Conservation (phyloP, 2,888 invertebrate genomes). For the Elysia crispata region DNA sequence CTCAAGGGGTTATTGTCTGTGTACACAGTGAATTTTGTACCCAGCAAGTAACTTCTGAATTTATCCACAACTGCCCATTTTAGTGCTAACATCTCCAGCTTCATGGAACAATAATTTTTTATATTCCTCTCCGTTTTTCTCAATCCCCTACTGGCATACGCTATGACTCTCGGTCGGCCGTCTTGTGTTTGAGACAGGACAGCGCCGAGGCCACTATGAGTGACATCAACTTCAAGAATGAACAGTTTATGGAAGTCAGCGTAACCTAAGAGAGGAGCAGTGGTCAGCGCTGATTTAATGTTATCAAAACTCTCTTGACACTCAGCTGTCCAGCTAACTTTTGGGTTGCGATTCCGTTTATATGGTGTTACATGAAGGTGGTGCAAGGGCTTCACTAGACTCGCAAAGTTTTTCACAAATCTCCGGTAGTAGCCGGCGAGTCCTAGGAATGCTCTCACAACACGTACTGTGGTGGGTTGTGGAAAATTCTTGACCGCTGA, state of each 20-base stretch:
- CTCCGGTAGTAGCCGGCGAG: constrained; percentile 51
- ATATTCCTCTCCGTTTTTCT: constrained; percentile 13
- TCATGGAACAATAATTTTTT: constrained; percentile 52
- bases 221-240: constrained; percentile 51
- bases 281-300: constrained; percentile 46
- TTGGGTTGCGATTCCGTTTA: no score
- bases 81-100: constrained; percentile 52
- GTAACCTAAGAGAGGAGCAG: constrained; percentile 50
- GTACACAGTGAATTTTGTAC: constrained; percentile 44
- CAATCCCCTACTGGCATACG: constrained; percentile 44
- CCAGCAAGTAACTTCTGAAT: constrained; percentile 47
- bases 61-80: constrained; percentile 56
- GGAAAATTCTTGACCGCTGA: constrained; percentile 35
- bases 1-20: constrained; percentile 50
- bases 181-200: constrained; percentile 50
- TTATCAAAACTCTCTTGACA: constrained; percentile 49
- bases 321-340: constrained; percentile 41
- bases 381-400: constrained; percentile 47
- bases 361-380: no score
- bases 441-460: constrained; percentile 48
- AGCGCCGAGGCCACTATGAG: constrained; percentile 48
- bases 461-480: constrained; percentile 7
- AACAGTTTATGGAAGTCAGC: constrained; percentile 48
- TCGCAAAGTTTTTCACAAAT: constrained; percentile 51
- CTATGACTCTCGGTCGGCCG: constrained; percentile 42